phyloP scores from a whole-genome alignment of 2,113 vertebrate genomes.

The Phalacrocorax brasilianus region DNA sequence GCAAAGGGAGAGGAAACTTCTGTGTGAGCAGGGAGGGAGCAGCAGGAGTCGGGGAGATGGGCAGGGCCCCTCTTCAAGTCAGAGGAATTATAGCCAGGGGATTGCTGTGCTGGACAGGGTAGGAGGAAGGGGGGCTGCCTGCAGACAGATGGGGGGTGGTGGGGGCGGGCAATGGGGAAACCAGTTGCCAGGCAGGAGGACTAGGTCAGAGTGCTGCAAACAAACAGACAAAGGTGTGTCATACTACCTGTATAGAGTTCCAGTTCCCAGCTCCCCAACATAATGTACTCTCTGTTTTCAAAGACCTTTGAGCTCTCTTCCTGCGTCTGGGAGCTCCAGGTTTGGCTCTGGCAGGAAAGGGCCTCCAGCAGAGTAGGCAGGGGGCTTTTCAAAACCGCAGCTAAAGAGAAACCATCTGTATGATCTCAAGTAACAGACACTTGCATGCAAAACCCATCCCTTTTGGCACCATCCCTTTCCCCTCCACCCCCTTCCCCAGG shows the following conservation, averaged over 20 bases:
- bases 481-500: background rate
- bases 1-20: background rate
- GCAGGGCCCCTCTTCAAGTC: background rate
- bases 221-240: background rate
- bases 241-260: slow-evolving; percentile 1
- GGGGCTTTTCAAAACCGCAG: slow-evolving; percentile 51
- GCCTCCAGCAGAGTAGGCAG: slow-evolving; percentile 44
- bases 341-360: slow-evolving; percentile 37
- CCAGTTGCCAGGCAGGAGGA: background rate
- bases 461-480: background rate
- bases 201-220: background rate
- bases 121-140: background rate
- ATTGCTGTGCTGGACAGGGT: background rate
- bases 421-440: slow-evolving; percentile 35
- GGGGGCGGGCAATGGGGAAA: background rate
- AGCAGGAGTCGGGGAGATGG: background rate
- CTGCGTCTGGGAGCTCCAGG: slow-evolving; percentile 6
- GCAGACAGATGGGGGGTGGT: background rate
- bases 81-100: background rate
- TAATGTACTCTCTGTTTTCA: slow-evolving; percentile 28
- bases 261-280: background rate
- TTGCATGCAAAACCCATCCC: background rate
- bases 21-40: background rate
- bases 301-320: background rate
- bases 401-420: slow-evolving; percentile 65